A percentile compares a stretch with the other conserved stretches of the same genome.
These are phyloP conservation scores for Noturus placidus DNA, from an alignment of 2,113 vertebrate genomes.

Conservation along the genomic window DNA sequence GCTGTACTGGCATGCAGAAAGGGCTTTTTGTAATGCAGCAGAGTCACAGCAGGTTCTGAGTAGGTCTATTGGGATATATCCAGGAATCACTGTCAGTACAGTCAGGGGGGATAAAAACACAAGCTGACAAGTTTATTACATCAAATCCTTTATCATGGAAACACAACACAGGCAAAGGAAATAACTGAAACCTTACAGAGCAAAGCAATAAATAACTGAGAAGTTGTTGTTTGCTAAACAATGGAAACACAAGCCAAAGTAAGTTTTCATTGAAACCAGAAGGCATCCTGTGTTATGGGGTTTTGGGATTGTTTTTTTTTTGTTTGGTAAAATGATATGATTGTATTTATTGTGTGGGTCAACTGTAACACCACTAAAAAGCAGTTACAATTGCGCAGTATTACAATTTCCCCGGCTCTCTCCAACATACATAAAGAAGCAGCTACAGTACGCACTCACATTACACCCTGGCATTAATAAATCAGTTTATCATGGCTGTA, in stretches of 20 bases:
- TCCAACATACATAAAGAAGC: background rate
- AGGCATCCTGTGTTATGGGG: background rate
- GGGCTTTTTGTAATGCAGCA: background rate
- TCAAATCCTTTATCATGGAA: background rate
- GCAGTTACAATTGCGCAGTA: background rate
- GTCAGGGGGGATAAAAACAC: constrained; percentile 24
- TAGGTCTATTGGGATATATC: constrained; percentile 8
- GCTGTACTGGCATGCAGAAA: constrained; percentile 7
- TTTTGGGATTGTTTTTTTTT: background rate
- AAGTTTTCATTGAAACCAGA: background rate
- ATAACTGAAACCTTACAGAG: background rate
- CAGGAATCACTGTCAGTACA: constrained; percentile 20
- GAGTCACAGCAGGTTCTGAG: constrained; percentile 17
- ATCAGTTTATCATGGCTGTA: background rate
- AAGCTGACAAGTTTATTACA: constrained; percentile 32
- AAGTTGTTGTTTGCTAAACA: background rate
- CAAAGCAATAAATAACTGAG: background rate
- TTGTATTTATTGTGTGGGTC: background rate
- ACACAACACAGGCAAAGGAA: constrained; percentile 4
- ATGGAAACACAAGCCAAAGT: background rate
- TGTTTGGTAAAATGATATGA: background rate
- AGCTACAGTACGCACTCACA: background rate
- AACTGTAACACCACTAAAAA: background rate
- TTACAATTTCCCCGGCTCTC: background rate
- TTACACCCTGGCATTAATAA: background rate